A percentile compares a stretch with the other conserved stretches of the same genome.
phyloP scores from a whole-genome alignment of 2,888 invertebrate species.

The Lamellibrachia columna region DNA sequence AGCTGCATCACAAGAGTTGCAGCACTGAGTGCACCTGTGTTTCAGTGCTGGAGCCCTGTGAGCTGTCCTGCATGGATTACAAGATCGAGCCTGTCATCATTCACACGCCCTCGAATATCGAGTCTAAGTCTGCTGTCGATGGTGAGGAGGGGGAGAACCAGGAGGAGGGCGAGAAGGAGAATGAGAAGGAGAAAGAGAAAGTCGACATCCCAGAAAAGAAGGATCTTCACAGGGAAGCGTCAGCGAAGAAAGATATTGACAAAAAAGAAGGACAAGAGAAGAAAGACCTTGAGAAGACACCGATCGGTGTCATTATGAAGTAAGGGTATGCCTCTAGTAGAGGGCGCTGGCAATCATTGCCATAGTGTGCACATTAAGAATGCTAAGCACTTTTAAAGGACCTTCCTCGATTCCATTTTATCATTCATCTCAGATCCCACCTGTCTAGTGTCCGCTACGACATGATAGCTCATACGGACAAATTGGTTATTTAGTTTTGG shows the following conservation, averaged over 20 bases:
- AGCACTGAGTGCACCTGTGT: slow-evolving; percentile 1
- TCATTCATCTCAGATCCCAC: too few relatives aligned
- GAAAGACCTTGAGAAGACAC: slow-evolving; percentile 47
- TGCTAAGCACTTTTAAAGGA: too few relatives aligned
- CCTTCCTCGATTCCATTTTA: too few relatives aligned
- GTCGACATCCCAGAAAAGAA: slow-evolving; percentile 26
- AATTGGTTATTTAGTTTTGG: too few relatives aligned
- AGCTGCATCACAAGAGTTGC: too few relatives aligned
- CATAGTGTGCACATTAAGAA: not conserved
- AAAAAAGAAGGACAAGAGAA: not conserved
- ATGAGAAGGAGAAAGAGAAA: slow-evolving; percentile 50
- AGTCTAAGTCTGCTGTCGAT: slow-evolving; percentile 9
- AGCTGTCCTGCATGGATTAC: slow-evolving; percentile 54
- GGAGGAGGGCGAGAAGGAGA: slow-evolving; percentile 43
- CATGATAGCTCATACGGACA: too few relatives aligned
- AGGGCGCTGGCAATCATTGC: not conserved
- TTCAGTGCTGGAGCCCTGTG: slow-evolving; percentile 60
- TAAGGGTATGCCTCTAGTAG: slow-evolving; percentile 36
- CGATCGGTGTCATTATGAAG: slow-evolving; percentile 57
- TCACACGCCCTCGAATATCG: slow-evolving; percentile 41
- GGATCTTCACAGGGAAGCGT: not conserved
- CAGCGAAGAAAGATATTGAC: not conserved
- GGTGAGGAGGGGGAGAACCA: slow-evolving; percentile 25
- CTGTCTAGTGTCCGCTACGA: too few relatives aligned
- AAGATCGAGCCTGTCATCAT: slow-evolving; percentile 46